Conservation (phyloP, 2,113 vertebrate genomes). For the Notothenia rossii region DNA sequence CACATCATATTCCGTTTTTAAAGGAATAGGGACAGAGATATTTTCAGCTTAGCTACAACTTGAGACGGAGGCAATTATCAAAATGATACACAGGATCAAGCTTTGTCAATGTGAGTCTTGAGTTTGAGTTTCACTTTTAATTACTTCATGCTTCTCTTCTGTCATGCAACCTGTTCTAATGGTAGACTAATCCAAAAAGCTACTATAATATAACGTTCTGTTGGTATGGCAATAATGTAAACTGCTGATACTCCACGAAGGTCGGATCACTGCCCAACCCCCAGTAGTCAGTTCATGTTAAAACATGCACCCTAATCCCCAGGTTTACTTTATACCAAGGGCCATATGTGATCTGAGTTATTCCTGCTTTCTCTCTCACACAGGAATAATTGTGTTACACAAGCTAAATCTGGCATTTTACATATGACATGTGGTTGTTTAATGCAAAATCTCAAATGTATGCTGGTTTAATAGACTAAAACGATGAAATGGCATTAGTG, state of each 20-base stretch:
- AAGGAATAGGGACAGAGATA: too few species aligned
- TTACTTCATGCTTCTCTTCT: neutral
- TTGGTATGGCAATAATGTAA: neutral
- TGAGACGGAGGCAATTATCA: too few species aligned
- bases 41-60: too few species aligned
- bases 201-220: neutral
- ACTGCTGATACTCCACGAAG: neutral
- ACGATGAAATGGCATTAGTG: too few species aligned
- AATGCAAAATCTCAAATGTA: neutral
- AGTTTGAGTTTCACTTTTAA: neutral
- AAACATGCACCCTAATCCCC: conserved; percentile 14
- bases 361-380: neutral
- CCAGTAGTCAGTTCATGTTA: conserved; percentile 5
- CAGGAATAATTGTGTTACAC: neutral
- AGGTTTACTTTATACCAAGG: neutral
- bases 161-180: neutral
- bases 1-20: too few species aligned
- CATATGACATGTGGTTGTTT: neutral
- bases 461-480: too few species aligned
- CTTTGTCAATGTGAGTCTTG: too few species aligned
- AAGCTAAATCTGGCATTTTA: neutral
- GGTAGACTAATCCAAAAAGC: neutral
- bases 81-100: too few species aligned
- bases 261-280: neutral
- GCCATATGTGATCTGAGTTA: conserved; percentile 1